Percentiles rank a stretch among this genome's conserved stretches.
Evolutionary conservation across 2,797 vertebrate genomes (phyloP).

Genomic region (Onychomys leucogaster): DNA sequence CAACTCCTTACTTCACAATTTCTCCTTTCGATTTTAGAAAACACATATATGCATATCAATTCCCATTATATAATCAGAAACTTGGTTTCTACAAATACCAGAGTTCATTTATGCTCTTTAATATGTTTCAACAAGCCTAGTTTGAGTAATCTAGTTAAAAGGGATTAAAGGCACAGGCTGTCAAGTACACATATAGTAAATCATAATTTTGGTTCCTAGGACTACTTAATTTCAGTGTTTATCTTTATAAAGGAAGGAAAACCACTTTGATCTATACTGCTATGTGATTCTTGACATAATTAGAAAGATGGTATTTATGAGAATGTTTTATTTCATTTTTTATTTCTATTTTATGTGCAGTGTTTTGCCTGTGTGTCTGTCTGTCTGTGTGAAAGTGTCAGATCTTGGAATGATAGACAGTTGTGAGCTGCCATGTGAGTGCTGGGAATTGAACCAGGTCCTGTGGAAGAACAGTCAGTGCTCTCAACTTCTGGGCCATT

Average conservation of each 20-base stretch:
- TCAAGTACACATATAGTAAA: constrained; percentile 24
- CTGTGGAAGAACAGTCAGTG: too few species aligned
- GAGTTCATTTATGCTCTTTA: constrained; percentile 23
- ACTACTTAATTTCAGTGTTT: constrained; percentile 43
- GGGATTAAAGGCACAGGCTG: background rate
- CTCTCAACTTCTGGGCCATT: too few species aligned
- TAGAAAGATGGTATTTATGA: background rate
- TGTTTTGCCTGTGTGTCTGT: too few species aligned
- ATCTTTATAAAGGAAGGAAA: constrained; percentile 7
- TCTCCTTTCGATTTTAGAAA: constrained; percentile 29
- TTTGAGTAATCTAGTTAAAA: background rate
- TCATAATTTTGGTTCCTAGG: constrained; percentile 9
- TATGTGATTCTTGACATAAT: background rate
- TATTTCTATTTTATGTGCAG: too few species aligned
- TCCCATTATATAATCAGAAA: background rate
- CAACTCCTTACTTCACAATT: background rate
- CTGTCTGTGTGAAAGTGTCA: too few species aligned
- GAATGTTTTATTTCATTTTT: too few species aligned
- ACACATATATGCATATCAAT: background rate
- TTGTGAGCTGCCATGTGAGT: too few species aligned
- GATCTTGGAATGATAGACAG: too few species aligned
- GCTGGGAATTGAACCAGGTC: too few species aligned
- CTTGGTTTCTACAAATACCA: background rate
- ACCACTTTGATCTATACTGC: background rate
- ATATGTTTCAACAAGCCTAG: background rate